Evolutionary conservation across 2,113 vertebrate species (phyloP).

Genomic region (Prietella phreatophila): DNA sequence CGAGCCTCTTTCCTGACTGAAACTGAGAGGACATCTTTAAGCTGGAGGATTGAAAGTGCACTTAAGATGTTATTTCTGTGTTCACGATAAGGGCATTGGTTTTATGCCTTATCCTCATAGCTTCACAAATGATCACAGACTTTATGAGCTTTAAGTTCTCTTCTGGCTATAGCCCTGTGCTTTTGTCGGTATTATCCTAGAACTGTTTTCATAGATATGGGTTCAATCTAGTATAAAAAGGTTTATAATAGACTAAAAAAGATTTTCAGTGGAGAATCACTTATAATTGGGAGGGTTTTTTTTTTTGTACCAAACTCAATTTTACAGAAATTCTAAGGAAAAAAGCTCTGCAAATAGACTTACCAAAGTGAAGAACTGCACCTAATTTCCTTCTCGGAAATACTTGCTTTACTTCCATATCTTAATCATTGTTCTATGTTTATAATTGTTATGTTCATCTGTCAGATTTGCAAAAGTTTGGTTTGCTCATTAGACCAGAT

Average conservation of each 20-base stretch:
- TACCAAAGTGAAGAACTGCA: not conserved
- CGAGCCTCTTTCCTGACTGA: not conserved
- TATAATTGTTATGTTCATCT: not conserved
- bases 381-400: not conserved
- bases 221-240: slow-evolving; percentile 1
- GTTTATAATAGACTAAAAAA: not conserved
- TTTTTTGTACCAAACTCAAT: not conserved
- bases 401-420: not conserved
- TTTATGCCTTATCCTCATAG: slow-evolving; percentile 14
- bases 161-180: slow-evolving; percentile 2
- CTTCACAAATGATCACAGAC: not conserved
- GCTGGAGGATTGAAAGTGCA: not conserved
- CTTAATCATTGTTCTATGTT: not conserved
- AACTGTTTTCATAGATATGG: not conserved
- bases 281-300: not conserved
- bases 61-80: slow-evolving; percentile 6
- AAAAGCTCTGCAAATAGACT: slow-evolving; percentile 5
- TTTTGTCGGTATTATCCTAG: not conserved
- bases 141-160: slow-evolving; percentile 9
- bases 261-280: not conserved
- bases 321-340: not conserved
- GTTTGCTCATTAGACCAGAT: slow-evolving; percentile 21
- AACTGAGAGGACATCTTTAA: not conserved
- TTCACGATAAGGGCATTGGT: not conserved
- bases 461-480: not conserved